Percentiles rank a stretch among this genome's conserved stretches.
These are phyloP conservation scores for Rhabdomys pumilio DNA, from an alignment of 2,797 vertebrate species.

Conservation along the genomic window DNA sequence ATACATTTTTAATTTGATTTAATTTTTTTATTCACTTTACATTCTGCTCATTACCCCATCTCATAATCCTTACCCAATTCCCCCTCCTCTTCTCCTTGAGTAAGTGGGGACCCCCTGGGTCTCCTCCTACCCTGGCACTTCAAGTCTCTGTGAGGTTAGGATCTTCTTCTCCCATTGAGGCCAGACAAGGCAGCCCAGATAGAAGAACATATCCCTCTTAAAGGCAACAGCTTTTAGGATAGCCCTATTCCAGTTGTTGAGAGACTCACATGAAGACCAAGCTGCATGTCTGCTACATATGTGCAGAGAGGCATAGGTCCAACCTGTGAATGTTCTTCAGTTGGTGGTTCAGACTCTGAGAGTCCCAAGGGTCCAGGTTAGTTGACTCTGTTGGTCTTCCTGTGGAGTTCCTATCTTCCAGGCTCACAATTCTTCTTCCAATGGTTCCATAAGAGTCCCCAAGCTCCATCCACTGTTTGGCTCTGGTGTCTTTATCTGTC, in stretches of 20 bases:
- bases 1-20: background rate
- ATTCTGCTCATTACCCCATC: background rate
- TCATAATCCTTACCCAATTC: background rate
- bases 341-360: background rate
- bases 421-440: background rate
- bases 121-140: background rate
- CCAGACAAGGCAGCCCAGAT: background rate
- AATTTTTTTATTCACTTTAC: background rate
- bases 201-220: background rate
- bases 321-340: background rate
- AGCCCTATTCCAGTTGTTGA: background rate
- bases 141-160: background rate
- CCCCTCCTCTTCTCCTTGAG: background rate
- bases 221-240: background rate
- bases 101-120: background rate
- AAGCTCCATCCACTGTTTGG: background rate
- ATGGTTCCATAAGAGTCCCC: background rate
- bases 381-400: background rate
- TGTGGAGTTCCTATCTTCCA: background rate
- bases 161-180: background rate
- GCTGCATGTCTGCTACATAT: background rate
- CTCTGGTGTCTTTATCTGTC: background rate
- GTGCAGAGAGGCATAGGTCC: background rate
- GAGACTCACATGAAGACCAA: background rate
- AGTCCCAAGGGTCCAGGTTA: background rate